These are phyloP conservation scores for Ivindomyrus marchei DNA, from an alignment of 2,113 vertebrate genomes.

Conservation along the genomic window DNA sequence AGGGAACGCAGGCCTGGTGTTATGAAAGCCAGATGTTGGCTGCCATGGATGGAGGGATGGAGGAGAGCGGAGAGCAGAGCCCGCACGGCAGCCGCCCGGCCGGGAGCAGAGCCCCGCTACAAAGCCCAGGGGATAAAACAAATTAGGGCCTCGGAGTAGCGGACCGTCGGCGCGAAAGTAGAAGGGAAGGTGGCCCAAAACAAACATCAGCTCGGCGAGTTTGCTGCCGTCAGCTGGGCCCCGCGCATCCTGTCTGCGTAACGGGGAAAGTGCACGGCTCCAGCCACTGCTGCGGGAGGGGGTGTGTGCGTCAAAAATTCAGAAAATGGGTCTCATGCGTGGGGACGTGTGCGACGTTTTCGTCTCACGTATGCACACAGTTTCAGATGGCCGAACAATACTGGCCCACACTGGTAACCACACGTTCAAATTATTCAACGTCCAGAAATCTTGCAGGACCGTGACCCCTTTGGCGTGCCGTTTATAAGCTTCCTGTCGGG, in stretches of 20 bases:
- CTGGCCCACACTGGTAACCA: background rate
- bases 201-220: background rate
- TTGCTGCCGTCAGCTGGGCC: background rate
- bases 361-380: background rate
- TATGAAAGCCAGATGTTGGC: conserved; percentile 42
- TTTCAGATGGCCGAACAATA: background rate
- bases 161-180: background rate
- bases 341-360: background rate
- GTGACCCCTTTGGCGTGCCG: conserved; percentile 38
- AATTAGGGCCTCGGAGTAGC: background rate
- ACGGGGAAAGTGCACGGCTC: background rate
- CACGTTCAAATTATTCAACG: conserved; percentile 30
- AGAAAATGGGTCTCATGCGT: background rate
- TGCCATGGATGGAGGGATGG: conserved; percentile 14
- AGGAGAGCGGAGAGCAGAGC: background rate
- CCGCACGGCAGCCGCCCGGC: background rate
- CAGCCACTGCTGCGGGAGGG: background rate
- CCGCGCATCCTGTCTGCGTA: background rate
- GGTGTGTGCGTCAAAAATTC: background rate
- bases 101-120: background rate
- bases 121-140: conserved; percentile 10
- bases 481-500: conserved; percentile 62
- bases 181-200: background rate
- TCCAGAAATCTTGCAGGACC: conserved; percentile 23
- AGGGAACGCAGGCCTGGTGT: conserved; percentile 26